phyloP scores from a whole-genome alignment of 2,113 vertebrate genomes.

The Oncorhynchus gorbuscha region DNA sequence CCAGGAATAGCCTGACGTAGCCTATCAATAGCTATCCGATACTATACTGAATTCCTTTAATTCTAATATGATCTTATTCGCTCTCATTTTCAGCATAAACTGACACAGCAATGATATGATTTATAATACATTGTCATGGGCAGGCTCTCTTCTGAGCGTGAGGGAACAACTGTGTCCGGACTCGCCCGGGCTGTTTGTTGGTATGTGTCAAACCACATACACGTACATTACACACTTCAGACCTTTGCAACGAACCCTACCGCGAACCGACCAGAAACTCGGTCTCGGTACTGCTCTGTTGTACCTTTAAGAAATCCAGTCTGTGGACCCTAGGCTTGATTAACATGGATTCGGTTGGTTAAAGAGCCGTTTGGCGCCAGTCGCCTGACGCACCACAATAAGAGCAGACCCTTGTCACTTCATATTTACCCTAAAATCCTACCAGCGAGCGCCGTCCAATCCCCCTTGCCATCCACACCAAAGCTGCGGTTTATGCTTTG shows the following conservation, averaged over 20 bases:
- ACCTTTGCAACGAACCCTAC: slow-evolving; percentile 18
- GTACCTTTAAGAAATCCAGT: slow-evolving; percentile 65
- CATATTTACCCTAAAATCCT: slow-evolving; percentile 81
- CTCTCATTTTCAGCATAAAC: slow-evolving; percentile 14
- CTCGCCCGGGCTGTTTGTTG: slow-evolving; percentile 41
- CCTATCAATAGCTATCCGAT: too few species aligned
- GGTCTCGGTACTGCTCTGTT: slow-evolving; percentile 49
- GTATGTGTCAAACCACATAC: slow-evolving; percentile 46
- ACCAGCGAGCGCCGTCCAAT: slow-evolving; percentile 63
- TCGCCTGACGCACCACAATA: slow-evolving; percentile 83
- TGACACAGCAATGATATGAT: slow-evolving; percentile 29
- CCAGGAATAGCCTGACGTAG: too few species aligned
- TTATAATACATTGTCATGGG: slow-evolving; percentile 5
- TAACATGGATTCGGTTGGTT: slow-evolving; percentile 58
- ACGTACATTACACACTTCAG: slow-evolving; percentile 7
- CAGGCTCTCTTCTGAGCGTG: slow-evolving; percentile 29
- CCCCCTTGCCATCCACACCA: slow-evolving; percentile 53
- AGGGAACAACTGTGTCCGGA: neutral
- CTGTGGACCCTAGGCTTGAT: slow-evolving; percentile 62
- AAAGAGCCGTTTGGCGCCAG: slow-evolving; percentile 87
- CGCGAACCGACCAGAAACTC: neutral
- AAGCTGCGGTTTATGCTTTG: slow-evolving; percentile 45
- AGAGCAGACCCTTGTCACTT: slow-evolving; percentile 89
- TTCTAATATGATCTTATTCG: too few species aligned
- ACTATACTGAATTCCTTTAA: too few species aligned